phyloP scores from a whole-genome alignment of 2,888 invertebrate genomes.

The Sinelater perroti region DNA sequence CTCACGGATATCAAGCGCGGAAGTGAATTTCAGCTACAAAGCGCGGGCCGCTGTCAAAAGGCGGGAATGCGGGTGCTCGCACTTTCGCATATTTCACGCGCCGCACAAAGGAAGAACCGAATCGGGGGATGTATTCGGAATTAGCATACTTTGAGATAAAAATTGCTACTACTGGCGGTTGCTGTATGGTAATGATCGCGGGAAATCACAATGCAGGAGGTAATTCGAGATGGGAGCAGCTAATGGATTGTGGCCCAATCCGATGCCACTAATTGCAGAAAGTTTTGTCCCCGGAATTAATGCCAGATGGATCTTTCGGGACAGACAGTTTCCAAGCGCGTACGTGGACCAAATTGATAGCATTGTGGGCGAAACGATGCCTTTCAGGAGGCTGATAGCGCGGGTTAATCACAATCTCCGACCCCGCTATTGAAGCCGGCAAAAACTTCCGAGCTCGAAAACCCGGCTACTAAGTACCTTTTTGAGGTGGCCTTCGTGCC shows the following conservation, averaged over 20 bases:
- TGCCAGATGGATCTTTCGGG: conserved; percentile 2
- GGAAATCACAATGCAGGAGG: too few species aligned
- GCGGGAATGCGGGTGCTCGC: conserved; percentile 11
- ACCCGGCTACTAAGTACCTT: conserved; percentile 1
- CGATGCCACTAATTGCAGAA: conserved; percentile 11
- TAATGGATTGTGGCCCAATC: neutral
- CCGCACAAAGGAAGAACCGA: conserved; percentile 4
- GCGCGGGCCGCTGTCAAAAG: conserved; percentile 8
- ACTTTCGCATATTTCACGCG: conserved; percentile 13
- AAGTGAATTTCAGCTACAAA: conserved; percentile 17
- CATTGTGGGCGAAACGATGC: conserved; percentile 19
- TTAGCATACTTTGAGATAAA: conserved; percentile 6
- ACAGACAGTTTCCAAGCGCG: conserved; percentile 12
- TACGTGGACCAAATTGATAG: conserved; percentile 21
- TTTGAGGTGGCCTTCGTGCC: conserved; percentile 3
- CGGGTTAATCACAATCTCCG: conserved; percentile 21
- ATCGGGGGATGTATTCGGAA: neutral
- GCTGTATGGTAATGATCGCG: too few species aligned
- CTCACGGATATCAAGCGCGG: conserved; percentile 8
- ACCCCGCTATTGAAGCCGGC: conserved; percentile 15
- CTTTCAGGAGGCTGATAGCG: conserved; percentile 12
- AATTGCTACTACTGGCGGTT: conserved; percentile 1
- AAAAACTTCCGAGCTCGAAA: conserved; percentile 5
- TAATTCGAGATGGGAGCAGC: neutral
- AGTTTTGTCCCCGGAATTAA: conserved; percentile 11